Conservation (phyloP, 1,140 invertebrate species). For the Procambarus virginalis region DNA sequence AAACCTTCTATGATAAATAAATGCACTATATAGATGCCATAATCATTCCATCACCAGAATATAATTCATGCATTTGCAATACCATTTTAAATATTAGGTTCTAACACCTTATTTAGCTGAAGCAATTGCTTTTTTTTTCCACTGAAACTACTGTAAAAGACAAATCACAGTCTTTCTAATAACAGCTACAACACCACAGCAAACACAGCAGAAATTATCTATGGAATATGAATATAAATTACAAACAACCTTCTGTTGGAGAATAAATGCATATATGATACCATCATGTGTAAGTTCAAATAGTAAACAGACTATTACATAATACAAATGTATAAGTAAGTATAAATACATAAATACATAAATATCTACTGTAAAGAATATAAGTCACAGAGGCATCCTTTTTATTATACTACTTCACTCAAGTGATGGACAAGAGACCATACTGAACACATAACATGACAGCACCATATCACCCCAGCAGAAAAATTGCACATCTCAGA, state of each 20-base stretch:
- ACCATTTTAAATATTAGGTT: background rate
- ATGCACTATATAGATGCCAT: background rate
- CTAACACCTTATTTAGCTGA: background rate
- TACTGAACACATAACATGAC: background rate
- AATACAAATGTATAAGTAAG: background rate
- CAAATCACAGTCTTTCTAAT: background rate
- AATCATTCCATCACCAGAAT: background rate
- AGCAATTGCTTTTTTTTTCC: background rate
- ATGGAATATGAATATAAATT: background rate
- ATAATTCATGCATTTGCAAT: background rate
- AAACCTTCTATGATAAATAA: background rate
- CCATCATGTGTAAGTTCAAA: constrained; percentile 2
- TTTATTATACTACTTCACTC: background rate
- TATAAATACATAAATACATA: background rate
- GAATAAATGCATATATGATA: constrained; percentile 5
- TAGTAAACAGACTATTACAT: background rate
- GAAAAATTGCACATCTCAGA: background rate
- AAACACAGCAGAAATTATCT: constrained; percentile 10
- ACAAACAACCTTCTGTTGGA: constrained; percentile 4
- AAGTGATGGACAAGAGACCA: background rate
- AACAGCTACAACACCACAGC: constrained; percentile 12
- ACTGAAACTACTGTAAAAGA: background rate
- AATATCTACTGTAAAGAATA: background rate
- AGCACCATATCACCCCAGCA: constrained; percentile 13
- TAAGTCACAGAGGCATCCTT: background rate